Evolutionary conservation across 1,140 invertebrate species (phyloP), one percentile per base, ranked within the genome.

Genomic region (Drosophila fuyamai): DNA sequence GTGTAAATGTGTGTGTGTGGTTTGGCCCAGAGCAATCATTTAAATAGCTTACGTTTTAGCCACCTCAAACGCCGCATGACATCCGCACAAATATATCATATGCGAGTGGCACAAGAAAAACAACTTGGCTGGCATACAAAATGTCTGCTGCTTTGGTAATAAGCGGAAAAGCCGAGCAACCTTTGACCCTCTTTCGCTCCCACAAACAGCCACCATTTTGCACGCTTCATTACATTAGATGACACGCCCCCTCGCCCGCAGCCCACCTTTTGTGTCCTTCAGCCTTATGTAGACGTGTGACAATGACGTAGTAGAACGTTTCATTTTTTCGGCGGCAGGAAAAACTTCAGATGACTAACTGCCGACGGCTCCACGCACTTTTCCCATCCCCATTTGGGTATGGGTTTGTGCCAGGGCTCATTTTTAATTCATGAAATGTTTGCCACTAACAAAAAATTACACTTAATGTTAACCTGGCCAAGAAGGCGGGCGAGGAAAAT

Each of bases 391-490:
- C 47, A 12, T 32, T 55, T 8, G 29, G 29, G 2, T 32, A 32
- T 32, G 29, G 29, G 29, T 32, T 32, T 32, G 29, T 32, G 29
- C 29, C 29, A 32, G 2, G 7, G 29, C 29, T 32, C 65, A 78
- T 78, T 78, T 57, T 78, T 78, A 78, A 78, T 78, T 78, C 75
- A 78, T 78, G 75, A 78, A 78, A 78, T 78, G 75, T 78, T 78
- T 62, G 63, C 74, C 74, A 78, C 75, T 77, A 77, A 78, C 74
- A 78, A 78, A 78, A 78, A 78, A 77, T 78, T 77, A 78, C 75
- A 77, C 75, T 77, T 78, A 70, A 78, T 78, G 75, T 50, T 58
- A 72, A 71, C 66, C 65, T 71, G 43, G 65, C 51, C 35, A 27
- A 48, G 43, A 14, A 38, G 60, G 5, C 35, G 14, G 43, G 32